Base-by-base conservation (phyloP, 2,888 invertebrate species). In the Timema podura region DNA sequence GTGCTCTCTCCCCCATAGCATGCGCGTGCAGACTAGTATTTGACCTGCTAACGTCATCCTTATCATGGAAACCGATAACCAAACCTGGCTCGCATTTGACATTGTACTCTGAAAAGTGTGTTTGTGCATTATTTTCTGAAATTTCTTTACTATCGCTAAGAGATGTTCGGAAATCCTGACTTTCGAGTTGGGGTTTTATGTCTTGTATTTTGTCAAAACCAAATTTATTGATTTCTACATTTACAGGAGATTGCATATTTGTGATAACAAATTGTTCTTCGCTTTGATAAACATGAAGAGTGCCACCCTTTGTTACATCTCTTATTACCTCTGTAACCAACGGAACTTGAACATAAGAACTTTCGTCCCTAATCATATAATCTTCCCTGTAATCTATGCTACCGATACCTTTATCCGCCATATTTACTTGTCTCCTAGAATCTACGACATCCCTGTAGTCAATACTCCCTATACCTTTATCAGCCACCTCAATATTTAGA, bases 1-100 rank as follows among this genome's bases (percentile, higher is more conserved):
- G 93, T 6, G 93, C 93, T 73, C 93, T 86, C 79, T 92, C 93
- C 0, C 92, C 91, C 0, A 91, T 89, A 45, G 89, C 87, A 78
- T 91, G 92, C 7, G 86, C 82, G 76, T 87, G 89, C 10, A 54
- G 48, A 15, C 59, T 48, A 51, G 49, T 45, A 48, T 44, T 61
- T 9, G 61, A 61, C 61, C 16, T 57, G 69, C 68, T 59, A 15
- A 57, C 46, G 48, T 64, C 70, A 44, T 68, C 68, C 16, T 75
- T 73, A 10, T 80, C 79, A 67, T 79, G 79, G 72, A 80, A 80
- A 5, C 81, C 81, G 2, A 81, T 68, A 6, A 81, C 79, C 6
- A 79, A 79, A 77, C 67, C 76, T 5, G 76, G 75, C 65, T 75
- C 76, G 71, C 75, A 75, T 72, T 77, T 77, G 10, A 76, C 76